Evolutionary conservation across 2,888 invertebrate genomes (phyloP).

Genomic region (Litoditis marina): DNA sequence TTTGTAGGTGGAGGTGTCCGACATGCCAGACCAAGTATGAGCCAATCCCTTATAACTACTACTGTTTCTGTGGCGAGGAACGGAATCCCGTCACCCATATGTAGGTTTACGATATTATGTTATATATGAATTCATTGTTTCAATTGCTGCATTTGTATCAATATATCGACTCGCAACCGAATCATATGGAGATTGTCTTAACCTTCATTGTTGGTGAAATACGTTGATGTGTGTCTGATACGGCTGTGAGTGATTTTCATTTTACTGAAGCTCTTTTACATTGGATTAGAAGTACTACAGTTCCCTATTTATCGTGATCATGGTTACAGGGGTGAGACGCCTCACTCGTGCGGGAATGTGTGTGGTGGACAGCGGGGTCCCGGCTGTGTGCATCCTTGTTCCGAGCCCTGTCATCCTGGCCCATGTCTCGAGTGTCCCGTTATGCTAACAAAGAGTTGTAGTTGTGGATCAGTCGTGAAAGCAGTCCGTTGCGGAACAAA

Average conservation of each 20-base stretch:
- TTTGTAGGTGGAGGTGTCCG: conserved; percentile 82
- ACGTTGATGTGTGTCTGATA: too few relatives aligned
- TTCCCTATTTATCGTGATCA: neutral
- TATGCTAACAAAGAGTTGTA: conserved; percentile 51
- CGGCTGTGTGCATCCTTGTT: conserved; percentile 55
- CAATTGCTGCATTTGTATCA: too few relatives aligned
- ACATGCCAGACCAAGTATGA: conserved; percentile 79
- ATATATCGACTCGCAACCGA: too few relatives aligned
- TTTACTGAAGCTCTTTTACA: too few relatives aligned
- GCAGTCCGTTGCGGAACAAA: conserved; percentile 43
- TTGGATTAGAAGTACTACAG: too few relatives aligned
- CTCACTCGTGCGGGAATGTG: conserved; percentile 86
- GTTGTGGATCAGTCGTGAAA: conserved; percentile 59
- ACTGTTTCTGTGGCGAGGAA: conserved; percentile 84
- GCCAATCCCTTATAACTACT: conserved; percentile 76
- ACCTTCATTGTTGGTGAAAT: too few relatives aligned
- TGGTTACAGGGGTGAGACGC: conserved; percentile 71
- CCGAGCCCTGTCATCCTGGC: conserved; percentile 80
- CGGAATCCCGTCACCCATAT: conserved; percentile 70
- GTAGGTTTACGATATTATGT: too few relatives aligned
- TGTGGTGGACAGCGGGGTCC: conserved; percentile 72
- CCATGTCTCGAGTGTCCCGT: conserved; percentile 82
- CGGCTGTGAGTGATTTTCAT: too few relatives aligned
- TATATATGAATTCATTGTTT: too few relatives aligned
- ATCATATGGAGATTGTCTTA: too few relatives aligned